Conservation (phyloP, 2,797 vertebrate genomes). For the Dipus sagitta region DNA sequence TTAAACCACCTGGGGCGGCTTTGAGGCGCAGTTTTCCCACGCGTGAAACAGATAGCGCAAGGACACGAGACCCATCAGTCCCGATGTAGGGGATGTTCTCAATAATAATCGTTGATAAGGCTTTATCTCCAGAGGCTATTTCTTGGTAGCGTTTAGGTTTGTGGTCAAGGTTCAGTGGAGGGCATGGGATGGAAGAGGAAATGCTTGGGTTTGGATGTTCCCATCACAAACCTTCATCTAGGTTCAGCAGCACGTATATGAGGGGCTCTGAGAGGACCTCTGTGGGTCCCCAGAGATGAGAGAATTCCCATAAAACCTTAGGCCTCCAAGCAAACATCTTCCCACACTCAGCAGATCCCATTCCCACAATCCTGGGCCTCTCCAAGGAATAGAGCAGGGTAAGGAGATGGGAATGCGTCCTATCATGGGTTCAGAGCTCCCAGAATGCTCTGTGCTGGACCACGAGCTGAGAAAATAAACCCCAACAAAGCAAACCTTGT, state of each 20-base stretch:
- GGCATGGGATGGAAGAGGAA: not conserved
- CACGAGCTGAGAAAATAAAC: not conserved
- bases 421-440: not conserved
- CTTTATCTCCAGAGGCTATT: not conserved
- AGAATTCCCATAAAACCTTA: constrained; percentile 65
- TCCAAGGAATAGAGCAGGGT: constrained; percentile 41
- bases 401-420: not conserved
- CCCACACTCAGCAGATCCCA: constrained; percentile 61
- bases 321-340: constrained; percentile 55
- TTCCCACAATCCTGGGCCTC: constrained; percentile 65
- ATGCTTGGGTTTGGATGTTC: constrained; percentile 48
- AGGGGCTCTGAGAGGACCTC: not conserved
- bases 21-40: not conserved
- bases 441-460: not conserved
- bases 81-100: not conserved
- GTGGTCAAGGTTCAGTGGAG: not conserved
- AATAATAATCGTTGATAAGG: not conserved
- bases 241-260: not conserved
- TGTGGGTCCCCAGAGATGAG: constrained; percentile 54
- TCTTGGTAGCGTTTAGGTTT: not conserved
- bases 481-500: fast-evolving
- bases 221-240: constrained; percentile 22
- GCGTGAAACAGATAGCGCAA: fast-evolving
- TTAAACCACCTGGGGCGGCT: not conserved
- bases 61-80: too few species aligned